Evolutionary conservation across 1,140 invertebrate genomes (phyloP), one percentile per base, ranked within the genome.

Genomic region (Drosophila takahashii): DNA sequence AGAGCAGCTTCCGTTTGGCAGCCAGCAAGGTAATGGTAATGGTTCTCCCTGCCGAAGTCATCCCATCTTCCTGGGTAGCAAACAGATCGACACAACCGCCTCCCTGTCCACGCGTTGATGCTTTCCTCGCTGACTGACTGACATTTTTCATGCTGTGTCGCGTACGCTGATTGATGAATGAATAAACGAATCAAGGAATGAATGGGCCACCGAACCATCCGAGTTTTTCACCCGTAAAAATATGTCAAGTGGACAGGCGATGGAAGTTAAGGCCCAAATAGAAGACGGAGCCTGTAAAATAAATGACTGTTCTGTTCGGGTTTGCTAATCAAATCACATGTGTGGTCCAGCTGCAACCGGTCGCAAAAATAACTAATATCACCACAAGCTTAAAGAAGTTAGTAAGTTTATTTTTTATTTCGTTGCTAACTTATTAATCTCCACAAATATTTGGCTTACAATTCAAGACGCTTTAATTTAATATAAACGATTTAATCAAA

Each of bases 121-220:
- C 54, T 59, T 58, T 67, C 44, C 60, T 18, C 57, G 48, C 37
- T 78, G 81, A 85, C 60, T 18, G 53, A 51, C 37, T 81, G 81
- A 85, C 81, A 86, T 87, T 85, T 85, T 85, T 86, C 83, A 85
- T 78, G 81, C 64, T 70, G 69, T 77, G 83, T 59, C 83, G 69
- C 81, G 72, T 66, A 61, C 81, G 48, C 78, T 87, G 81, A 86
- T 86, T 86, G 81, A 86, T 87, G 84, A 87, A 87, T 87, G 78
- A 77, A 87, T 76, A 77, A 79, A 67, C 74, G 61, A 72, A 79
- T 79, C 75, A 76, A 72, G 66, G 54, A 72, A 81, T 87, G 84
- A 87, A 83, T 83, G 74, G 62, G 64, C 64, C 16, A 60, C 53
- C 75, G 45, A 59, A 39, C 50, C 48, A 52, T 34, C 41, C 27